A percentile compares a stretch with the other conserved stretches of the same genome.
Evolutionary conservation across 2,888 invertebrate genomes (phyloP).

Genomic region (Chaetoderma sp.): DNA sequence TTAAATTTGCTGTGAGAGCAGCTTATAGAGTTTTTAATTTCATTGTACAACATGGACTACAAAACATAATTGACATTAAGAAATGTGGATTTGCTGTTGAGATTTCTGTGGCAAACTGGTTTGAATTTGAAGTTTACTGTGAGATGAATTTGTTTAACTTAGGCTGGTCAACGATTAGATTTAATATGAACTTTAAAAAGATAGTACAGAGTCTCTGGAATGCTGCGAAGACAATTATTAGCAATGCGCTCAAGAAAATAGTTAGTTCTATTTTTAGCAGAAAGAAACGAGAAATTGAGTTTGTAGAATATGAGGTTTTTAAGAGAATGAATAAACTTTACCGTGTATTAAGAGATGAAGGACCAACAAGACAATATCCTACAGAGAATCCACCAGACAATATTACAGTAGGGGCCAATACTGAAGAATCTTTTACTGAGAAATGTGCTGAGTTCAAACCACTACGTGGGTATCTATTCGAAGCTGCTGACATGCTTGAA

Average conservation of each 20-base stretch:
- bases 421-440: not conserved
- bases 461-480: too few relatives aligned
- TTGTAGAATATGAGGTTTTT: not conserved
- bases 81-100: slow-evolving; percentile 5
- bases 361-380: too few relatives aligned
- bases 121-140: slow-evolving; percentile 7
- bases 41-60: slow-evolving; percentile 1
- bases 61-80: slow-evolving; percentile 7
- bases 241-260: slow-evolving; percentile 30
- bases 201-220: slow-evolving; percentile 2
- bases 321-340: not conserved
- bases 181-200: slow-evolving; percentile 3
- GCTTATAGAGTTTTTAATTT: not conserved
- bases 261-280: not conserved
- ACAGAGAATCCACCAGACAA: too few relatives aligned
- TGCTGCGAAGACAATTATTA: slow-evolving; percentile 3
- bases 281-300: not conserved
- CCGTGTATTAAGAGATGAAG: not conserved
- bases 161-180: not conserved
- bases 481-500: too few relatives aligned
- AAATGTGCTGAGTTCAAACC: too few relatives aligned
- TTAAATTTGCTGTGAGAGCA: slow-evolving; percentile 8
- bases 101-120: not conserved
- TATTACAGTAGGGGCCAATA: too few relatives aligned
- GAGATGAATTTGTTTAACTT: slow-evolving; percentile 2